phyloP scores from a whole-genome alignment of 1,140 invertebrate genomes.

The Aphelenchoides fujianensis region DNA sequence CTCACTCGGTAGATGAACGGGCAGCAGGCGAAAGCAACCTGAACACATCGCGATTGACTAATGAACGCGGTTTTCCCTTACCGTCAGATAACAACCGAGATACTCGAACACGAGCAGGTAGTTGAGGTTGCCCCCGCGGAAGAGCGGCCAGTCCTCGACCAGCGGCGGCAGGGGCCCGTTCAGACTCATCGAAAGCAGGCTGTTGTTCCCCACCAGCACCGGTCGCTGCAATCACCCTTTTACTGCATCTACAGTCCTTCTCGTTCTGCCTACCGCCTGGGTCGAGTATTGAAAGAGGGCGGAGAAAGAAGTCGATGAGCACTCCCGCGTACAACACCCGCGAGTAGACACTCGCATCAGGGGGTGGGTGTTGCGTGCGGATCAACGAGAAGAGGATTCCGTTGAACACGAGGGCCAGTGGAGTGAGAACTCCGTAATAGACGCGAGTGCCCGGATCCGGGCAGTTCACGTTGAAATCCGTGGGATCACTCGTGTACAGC shows the following conservation, averaged over 20 bases:
- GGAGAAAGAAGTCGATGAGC: not conserved
- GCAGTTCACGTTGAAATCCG: not conserved
- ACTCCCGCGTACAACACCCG: not conserved
- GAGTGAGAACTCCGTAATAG: not conserved
- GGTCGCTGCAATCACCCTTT: not conserved
- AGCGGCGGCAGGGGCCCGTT: not conserved
- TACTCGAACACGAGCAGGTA: not conserved
- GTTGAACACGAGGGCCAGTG: not conserved
- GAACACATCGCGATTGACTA: too few relatives aligned
- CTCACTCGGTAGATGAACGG: not conserved
- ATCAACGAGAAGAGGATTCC: not conserved
- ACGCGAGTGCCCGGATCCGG: not conserved
- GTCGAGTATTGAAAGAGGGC: not conserved
- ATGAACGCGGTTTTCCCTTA: too few relatives aligned
- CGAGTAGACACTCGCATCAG: not conserved
- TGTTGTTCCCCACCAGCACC: not conserved
- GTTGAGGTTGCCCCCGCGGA: not conserved
- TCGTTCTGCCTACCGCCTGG: not conserved
- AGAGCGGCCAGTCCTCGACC: not conserved
- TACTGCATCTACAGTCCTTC: not conserved
- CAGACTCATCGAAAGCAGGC: not conserved
- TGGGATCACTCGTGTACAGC: not conserved
- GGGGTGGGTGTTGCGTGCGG: not conserved
- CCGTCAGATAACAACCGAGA: not conserved
- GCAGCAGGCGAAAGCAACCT: not conserved